These are phyloP conservation scores for Zingel zingel DNA, from an alignment of 2,113 vertebrate species.

Conservation along the genomic window DNA sequence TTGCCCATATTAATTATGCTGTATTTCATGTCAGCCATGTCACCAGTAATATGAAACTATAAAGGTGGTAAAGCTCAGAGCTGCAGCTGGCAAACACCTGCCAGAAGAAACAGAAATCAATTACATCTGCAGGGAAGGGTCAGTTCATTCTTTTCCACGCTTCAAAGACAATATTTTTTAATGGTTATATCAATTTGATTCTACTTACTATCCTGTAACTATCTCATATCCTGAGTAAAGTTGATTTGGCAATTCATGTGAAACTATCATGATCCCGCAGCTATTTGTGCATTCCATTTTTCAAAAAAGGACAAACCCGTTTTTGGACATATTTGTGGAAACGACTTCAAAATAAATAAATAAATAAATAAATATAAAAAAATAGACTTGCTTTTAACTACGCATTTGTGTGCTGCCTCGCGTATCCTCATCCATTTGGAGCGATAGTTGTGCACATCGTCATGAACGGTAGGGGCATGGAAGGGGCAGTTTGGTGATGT, in stretches of 20 bases:
- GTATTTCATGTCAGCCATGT: conserved; percentile 54
- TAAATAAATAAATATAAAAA: too few species aligned
- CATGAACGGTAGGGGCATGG: background rate
- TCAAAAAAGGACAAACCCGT: background rate
- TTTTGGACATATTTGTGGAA: too few species aligned
- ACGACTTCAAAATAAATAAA: too few species aligned
- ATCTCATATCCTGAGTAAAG: background rate
- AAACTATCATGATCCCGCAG: background rate
- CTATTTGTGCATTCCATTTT: background rate
- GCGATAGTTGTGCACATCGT: background rate
- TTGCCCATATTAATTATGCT: conserved; percentile 49
- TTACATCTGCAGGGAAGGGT: conserved; percentile 5
- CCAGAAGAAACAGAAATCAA: conserved; percentile 28
- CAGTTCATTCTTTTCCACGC: background rate
- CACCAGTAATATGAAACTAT: conserved; percentile 35
- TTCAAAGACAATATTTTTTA: background rate
- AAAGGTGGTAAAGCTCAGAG: conserved; percentile 26
- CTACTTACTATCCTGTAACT: background rate
- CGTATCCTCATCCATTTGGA: background rate
- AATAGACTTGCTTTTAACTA: background rate
- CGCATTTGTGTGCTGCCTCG: background rate
- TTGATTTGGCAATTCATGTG: background rate
- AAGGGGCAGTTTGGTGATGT: too few species aligned
- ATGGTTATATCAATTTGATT: background rate
- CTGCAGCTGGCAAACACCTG: conserved; percentile 24